A percentile compares a stretch with the other conserved stretches of the same genome.
Conservation (phyloP, 2,797 vertebrate genomes). For the Mergus octosetaceus region DNA sequence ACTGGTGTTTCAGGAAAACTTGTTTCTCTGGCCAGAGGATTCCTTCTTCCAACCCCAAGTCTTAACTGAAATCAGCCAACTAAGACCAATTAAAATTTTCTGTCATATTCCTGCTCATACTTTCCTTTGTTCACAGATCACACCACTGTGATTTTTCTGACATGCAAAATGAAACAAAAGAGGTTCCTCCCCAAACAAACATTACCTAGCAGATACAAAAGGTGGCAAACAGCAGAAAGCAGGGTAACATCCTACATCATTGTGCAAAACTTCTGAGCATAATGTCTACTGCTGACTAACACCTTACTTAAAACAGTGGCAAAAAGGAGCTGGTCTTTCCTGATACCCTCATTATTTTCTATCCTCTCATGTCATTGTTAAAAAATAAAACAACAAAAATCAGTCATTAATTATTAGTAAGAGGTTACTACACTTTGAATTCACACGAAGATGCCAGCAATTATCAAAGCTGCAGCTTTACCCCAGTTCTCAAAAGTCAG, state of each 20-base stretch:
- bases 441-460: slow-evolving; percentile 71
- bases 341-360: background rate
- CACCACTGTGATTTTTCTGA: background rate
- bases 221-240: background rate
- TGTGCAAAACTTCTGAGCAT: background rate
- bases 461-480: slow-evolving; percentile 72
- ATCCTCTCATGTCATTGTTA: background rate
- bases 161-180: background rate
- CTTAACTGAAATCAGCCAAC: background rate
- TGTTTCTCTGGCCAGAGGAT: background rate
- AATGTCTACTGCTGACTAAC: background rate
- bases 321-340: background rate
- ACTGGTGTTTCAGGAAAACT: background rate
- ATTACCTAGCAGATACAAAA: background rate
- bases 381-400: background rate
- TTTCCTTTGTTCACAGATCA: background rate
- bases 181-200: background rate
- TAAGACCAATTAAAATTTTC: background rate
- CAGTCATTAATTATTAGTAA: slow-evolving; percentile 65
- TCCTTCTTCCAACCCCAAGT: background rate
- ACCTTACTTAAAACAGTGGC: background rate
- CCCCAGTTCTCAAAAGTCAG: slow-evolving; percentile 77
- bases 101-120: background rate
- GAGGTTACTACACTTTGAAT: slow-evolving; percentile 58
- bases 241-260: background rate